Percentiles rank a stretch among this genome's conserved stretches.
phyloP scores from a whole-genome alignment of 1,140 invertebrate species.

The Saccostrea echinata region DNA sequence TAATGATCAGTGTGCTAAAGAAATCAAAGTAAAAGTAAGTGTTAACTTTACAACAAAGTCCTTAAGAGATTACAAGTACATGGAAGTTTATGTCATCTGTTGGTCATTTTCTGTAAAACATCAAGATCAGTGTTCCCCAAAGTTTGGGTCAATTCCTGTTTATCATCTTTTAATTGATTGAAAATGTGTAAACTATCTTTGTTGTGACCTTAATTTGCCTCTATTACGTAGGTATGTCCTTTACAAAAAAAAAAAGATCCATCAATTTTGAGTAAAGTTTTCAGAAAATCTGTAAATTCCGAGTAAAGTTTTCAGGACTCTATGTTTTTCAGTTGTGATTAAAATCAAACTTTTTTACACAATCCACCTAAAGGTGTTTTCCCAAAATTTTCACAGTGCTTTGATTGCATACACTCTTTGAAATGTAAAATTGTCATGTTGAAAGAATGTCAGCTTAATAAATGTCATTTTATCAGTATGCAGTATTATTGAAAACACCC shows the following conservation, averaged over 20 bases:
- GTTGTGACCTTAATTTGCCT: background rate
- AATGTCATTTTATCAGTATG: background rate
- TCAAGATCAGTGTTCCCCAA: background rate
- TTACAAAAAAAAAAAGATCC: no score
- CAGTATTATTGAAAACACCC: background rate
- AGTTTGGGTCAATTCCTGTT: background rate
- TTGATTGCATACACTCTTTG: background rate
- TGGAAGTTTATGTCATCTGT: constrained; percentile 5
- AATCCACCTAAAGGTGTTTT: background rate
- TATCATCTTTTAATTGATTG: background rate
- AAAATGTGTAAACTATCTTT: background rate
- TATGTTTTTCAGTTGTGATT: no score
- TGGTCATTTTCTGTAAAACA: constrained; percentile 29
- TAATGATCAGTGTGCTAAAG: constrained; percentile 64
- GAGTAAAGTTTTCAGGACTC: no score
- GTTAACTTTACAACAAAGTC: background rate
- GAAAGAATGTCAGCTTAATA: background rate
- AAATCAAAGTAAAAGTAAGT: constrained; percentile 61
- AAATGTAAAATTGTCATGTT: background rate
- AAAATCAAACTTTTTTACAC: no score
- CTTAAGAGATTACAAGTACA: background rate
- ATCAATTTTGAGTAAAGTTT: no score
- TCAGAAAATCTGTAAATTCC: no score
- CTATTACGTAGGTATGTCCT: no score
- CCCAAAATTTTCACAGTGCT: background rate